Conservation (phyloP, 1,140 invertebrate genomes). For the Scaptomyza pallida region DNA sequence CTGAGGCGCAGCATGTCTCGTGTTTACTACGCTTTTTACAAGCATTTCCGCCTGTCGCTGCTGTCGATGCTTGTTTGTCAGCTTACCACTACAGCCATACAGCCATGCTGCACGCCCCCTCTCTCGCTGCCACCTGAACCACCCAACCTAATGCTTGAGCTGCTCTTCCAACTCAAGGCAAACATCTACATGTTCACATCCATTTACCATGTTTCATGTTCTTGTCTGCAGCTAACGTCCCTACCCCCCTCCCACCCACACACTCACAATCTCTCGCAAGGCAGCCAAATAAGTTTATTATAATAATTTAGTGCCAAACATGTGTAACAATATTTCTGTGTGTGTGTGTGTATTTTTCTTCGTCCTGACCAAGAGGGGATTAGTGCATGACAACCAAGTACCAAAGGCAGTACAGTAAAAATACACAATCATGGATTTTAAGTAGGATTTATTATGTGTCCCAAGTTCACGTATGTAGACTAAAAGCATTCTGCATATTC, state of each 20-base stretch:
- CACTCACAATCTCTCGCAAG: constrained; percentile 12
- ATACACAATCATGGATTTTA: constrained; percentile 52
- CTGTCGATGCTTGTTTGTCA: constrained; percentile 51
- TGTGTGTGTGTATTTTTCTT: constrained; percentile 20
- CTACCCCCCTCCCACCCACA: not conserved
- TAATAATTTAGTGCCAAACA: constrained; percentile 77
- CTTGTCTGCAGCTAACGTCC: not conserved
- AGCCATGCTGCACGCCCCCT: too few species aligned
- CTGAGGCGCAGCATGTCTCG: constrained; percentile 38
- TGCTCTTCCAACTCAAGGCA: not conserved
- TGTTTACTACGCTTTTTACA: constrained; percentile 64
- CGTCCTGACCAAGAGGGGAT: constrained; percentile 22
- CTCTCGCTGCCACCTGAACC: not conserved
- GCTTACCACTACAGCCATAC: constrained; percentile 3
- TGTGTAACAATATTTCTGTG: constrained; percentile 65
- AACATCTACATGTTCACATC: constrained; percentile 3
- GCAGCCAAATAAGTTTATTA: constrained; percentile 73
- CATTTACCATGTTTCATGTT: constrained; percentile 12
- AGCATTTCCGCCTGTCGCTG: constrained; percentile 63
- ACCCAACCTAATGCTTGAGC: not conserved
- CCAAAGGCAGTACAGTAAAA: not conserved
- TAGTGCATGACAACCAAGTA: constrained; percentile 23
- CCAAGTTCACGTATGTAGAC: not conserved
- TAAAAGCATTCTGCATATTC: too few species aligned
- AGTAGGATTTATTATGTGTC: constrained; percentile 50